phyloP scores from a whole-genome alignment of 2,797 vertebrate genomes.

The Brachymystax lenok region DNA sequence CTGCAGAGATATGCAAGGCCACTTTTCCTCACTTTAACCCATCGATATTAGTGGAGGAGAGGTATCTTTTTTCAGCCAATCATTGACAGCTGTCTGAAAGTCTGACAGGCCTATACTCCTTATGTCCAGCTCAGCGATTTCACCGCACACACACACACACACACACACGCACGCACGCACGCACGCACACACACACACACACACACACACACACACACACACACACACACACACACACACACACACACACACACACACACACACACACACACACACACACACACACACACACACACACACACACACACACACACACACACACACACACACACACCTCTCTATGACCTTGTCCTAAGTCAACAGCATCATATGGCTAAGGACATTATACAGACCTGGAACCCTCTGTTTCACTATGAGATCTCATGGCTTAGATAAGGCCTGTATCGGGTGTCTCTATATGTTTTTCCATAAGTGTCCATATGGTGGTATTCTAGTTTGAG shows the following conservation, averaged over 20 bases:
- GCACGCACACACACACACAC: rapidly evolving
- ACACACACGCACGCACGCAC: rapidly evolving
- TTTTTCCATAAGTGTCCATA: background rate
- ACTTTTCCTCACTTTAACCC: background rate
- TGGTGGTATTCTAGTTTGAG: background rate
- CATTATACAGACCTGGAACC: background rate
- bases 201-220: background rate
- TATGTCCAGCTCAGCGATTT: background rate
- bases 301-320: background rate
- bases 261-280: no score
- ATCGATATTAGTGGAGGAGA: background rate
- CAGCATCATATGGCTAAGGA: background rate
- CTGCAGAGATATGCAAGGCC: background rate
- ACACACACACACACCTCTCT: background rate
- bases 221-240: no score
- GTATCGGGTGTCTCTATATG: background rate
- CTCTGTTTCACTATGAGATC: background rate
- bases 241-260: background rate
- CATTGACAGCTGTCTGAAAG: background rate
- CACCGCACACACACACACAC: no score
- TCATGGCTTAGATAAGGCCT: background rate
- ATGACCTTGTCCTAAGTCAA: background rate
- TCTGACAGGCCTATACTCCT: background rate
- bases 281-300: no score
- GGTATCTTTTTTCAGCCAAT: background rate